phyloP scores from a whole-genome alignment of 2,113 vertebrate genomes.

The Nesospiza acunhae region DNA sequence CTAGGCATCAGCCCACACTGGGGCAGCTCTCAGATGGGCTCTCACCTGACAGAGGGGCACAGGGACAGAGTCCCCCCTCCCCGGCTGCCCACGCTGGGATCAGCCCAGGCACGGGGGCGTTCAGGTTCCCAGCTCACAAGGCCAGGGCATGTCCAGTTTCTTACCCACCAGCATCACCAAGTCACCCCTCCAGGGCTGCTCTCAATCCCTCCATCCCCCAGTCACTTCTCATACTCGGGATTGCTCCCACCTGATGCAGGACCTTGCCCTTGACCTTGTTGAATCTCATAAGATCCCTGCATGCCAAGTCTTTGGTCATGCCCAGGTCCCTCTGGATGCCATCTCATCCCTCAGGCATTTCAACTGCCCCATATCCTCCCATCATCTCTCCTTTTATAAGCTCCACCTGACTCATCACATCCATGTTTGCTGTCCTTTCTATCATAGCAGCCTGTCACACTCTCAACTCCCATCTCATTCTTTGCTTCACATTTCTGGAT shows the following conservation, averaged over 20 bases:
- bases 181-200: not conserved
- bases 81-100: not conserved
- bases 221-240: not conserved
- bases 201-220: not conserved
- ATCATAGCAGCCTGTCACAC: not conserved
- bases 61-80: too few species aligned
- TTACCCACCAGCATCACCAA: not conserved
- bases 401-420: not conserved
- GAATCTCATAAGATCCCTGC: not conserved
- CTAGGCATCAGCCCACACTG: too few species aligned
- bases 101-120: fast-evolving
- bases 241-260: not conserved
- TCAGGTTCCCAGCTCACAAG: not conserved
- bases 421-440: not conserved
- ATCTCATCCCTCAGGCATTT: not conserved
- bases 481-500: not conserved
- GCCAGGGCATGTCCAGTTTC: not conserved
- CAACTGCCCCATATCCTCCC: not conserved
- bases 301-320: fast-evolving
- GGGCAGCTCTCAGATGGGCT: not conserved
- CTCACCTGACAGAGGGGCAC: not conserved
- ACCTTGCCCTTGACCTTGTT: not conserved
- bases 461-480: not conserved
- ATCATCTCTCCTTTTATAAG: not conserved
- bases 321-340: not conserved